A percentile compares a stretch with the other conserved stretches of the same genome.
Conservation (phyloP, 2,113 vertebrate genomes). For the Rhipidura dahli region DNA sequence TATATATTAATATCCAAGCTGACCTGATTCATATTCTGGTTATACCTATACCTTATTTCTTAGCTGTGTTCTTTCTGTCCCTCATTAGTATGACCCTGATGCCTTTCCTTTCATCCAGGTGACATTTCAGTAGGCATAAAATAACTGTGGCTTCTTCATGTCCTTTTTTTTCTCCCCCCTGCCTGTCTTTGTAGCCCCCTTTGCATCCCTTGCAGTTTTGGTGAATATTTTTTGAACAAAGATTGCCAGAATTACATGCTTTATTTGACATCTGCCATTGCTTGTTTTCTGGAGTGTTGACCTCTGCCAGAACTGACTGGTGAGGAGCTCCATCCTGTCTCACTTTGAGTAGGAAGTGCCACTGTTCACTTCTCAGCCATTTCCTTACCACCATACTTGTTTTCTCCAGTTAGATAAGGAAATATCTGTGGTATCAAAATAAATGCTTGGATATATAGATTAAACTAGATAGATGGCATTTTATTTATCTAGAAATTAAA, state of each 20-base stretch:
- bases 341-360: background rate
- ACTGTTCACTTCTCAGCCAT: background rate
- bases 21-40: background rate
- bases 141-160: background rate
- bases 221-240: background rate
- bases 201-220: background rate
- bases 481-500: constrained; percentile 32
- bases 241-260: background rate
- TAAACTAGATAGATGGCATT: background rate
- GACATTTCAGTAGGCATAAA: background rate
- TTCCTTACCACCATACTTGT: background rate
- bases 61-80: background rate
- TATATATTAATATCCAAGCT: background rate
- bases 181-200: background rate
- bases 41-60: background rate
- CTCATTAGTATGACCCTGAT: background rate
- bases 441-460: background rate
- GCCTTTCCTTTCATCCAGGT: background rate
- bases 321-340: background rate
- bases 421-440: background rate
- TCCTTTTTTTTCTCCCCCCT: background rate
- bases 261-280: background rate
- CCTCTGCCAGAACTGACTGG: background rate
- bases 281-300: background rate
- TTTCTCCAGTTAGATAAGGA: background rate